Conservation (phyloP, 2,113 vertebrate species). For the Collichthys lucidus region DNA sequence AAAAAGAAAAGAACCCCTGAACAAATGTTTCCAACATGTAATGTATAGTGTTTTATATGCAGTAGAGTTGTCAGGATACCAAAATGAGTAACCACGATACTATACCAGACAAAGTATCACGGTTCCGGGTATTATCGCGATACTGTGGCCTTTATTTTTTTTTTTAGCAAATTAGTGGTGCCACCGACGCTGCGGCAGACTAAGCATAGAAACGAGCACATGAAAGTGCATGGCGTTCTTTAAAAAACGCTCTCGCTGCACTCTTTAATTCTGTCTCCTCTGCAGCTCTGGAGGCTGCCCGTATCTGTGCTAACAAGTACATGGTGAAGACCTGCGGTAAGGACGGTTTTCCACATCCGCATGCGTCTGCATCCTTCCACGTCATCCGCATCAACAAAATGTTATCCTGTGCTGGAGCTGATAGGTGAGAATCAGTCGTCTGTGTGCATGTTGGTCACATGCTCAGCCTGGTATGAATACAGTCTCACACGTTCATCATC, state of each 20-base stretch:
- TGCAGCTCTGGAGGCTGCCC: constrained; percentile 90
- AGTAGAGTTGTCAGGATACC: too few species aligned
- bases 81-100: too few species aligned
- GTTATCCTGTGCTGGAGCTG: constrained; percentile 94
- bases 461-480: too few species aligned
- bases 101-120: too few species aligned
- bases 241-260: too few species aligned
- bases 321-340: constrained; percentile 98
- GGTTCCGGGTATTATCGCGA: too few species aligned
- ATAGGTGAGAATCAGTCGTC: constrained; percentile 83
- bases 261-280: neutral
- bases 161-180: too few species aligned
- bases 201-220: neutral
- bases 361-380: constrained; percentile 95
- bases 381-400: constrained; percentile 98
- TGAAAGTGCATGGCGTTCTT: neutral
- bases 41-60: too few species aligned
- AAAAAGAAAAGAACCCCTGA: too few species aligned
- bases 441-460: neutral
- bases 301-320: constrained; percentile 94
- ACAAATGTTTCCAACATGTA: too few species aligned
- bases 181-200: too few species aligned
- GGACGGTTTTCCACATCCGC: constrained; percentile 94
- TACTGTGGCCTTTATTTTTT: too few species aligned
- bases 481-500: neutral